A percentile compares a stretch with the other conserved stretches of the same genome.
Evolutionary conservation across 2,888 invertebrate species (phyloP).

Genomic region (Agapetus fuscipes): DNA sequence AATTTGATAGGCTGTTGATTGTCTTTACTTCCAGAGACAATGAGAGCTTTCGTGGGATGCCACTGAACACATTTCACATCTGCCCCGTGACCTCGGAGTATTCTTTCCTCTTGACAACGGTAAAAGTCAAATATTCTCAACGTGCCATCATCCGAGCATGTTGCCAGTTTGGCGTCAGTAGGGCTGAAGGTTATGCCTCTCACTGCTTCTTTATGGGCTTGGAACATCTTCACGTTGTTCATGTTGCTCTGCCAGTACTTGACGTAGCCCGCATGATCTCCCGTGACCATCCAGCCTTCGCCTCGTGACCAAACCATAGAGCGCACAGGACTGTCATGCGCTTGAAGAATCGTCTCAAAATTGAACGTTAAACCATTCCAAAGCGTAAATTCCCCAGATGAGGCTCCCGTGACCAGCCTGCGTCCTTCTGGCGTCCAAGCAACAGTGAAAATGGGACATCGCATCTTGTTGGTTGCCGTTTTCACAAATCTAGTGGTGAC

Average conservation of each 20-base stretch:
- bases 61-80: conserved; percentile 99
- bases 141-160: conserved; percentile 99
- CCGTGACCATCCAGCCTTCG: conserved; percentile 99
- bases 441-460: conserved; percentile 97
- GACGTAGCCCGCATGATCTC: conserved; percentile 96
- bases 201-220: conserved; percentile 99
- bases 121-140: conserved; percentile 98
- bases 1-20: conserved; percentile 99
- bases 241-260: conserved; percentile 99
- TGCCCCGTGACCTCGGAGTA: conserved; percentile 90
- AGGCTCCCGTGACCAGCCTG: conserved; percentile 94
- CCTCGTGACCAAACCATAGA: conserved; percentile 99
- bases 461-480: conserved; percentile 99
- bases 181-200: conserved; percentile 99
- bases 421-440: conserved; percentile 99
- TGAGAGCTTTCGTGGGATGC: conserved; percentile 96
- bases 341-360: conserved; percentile 99
- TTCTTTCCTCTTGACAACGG: conserved; percentile 91
- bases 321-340: conserved; percentile 98
- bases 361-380: conserved; percentile 99
- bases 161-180: conserved; percentile 96
- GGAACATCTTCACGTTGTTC: conserved; percentile 99
- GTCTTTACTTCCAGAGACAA: conserved; percentile 98
- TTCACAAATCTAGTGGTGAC: conserved; percentile 93
- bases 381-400: conserved; percentile 97